Evolutionary conservation across 2,797 vertebrate genomes (phyloP).

Genomic region (Tenualosa ilisha): DNA sequence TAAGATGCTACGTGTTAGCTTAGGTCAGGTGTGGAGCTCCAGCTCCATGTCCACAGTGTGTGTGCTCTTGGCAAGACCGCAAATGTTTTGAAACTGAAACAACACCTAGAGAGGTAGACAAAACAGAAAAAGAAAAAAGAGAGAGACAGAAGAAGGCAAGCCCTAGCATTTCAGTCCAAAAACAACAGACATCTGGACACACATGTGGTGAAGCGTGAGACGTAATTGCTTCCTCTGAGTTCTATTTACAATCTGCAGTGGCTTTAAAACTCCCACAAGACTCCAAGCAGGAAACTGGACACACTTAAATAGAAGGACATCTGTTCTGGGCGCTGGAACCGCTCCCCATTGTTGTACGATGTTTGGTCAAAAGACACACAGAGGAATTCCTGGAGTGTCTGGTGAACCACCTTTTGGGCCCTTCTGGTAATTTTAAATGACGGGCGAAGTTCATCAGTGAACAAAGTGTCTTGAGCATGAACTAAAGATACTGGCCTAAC

Average conservation of each 20-base stretch:
- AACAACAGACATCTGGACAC: slow-evolving; percentile 64
- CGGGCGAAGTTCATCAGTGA: too few species aligned
- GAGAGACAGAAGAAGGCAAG: slow-evolving; percentile 27
- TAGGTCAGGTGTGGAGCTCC: neutral
- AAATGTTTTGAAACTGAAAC: neutral
- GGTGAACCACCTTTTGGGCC: neutral
- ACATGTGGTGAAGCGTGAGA: slow-evolving; percentile 63
- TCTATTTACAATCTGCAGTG: slow-evolving; percentile 68
- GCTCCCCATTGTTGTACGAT: slow-evolving; percentile 6
- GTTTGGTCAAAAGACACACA: slow-evolving; percentile 7
- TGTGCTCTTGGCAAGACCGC: neutral
- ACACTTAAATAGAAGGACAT: slow-evolving; percentile 49
- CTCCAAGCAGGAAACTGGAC: slow-evolving; percentile 60
- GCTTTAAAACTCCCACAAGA: slow-evolving; percentile 61
- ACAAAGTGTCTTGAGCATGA: neutral
- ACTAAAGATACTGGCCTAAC: neutral
- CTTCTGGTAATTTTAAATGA: too few species aligned
- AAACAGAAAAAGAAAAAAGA: neutral
- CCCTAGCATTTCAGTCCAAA: slow-evolving; percentile 53
- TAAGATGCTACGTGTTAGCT: neutral
- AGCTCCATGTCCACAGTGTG: neutral
- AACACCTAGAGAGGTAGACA: neutral
- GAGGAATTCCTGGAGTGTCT: neutral
- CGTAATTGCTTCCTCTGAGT: slow-evolving; percentile 57
- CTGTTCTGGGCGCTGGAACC: slow-evolving; percentile 4